A percentile compares a stretch with the other conserved stretches of the same genome.
phyloP scores from a whole-genome alignment of 2,113 vertebrate genomes.

The Muntiacus muntjak region DNA sequence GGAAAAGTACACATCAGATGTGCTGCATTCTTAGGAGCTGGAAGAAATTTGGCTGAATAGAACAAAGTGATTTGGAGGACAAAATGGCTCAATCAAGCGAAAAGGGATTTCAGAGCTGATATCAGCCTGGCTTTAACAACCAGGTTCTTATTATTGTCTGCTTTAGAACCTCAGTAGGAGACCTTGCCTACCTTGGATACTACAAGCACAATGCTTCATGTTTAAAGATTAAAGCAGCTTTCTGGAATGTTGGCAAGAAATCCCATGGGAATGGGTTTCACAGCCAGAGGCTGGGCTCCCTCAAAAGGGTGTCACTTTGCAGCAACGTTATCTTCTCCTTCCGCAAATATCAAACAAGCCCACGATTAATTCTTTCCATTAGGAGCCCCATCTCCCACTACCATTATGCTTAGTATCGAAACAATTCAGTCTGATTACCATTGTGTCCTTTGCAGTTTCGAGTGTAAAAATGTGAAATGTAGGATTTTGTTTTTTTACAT shows the following conservation, averaged over 20 bases:
- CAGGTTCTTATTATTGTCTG: conserved; percentile 47
- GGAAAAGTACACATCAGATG: neutral
- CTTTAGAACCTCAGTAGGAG: conserved; percentile 62
- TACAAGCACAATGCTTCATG: conserved; percentile 36
- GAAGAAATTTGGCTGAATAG: neutral
- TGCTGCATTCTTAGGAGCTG: neutral
- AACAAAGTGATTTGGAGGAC: conserved; percentile 58
- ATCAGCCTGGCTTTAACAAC: conserved; percentile 57
- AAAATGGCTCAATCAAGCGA: conserved; percentile 59
- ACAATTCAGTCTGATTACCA: conserved; percentile 79
- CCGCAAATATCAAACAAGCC: conserved; percentile 53
- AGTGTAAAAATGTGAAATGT: conserved; percentile 70
- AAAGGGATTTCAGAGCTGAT: conserved; percentile 50
- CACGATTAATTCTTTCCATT: conserved; percentile 76
- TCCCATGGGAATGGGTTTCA: conserved; percentile 41
- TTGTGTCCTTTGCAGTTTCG: conserved; percentile 70
- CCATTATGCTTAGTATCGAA: conserved; percentile 61
- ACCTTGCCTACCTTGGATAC: conserved; percentile 62
- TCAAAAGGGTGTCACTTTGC: conserved; percentile 52
- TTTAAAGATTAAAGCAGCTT: conserved; percentile 71
- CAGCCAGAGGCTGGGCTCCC: conserved; percentile 34
- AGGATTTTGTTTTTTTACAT: conserved; percentile 16
- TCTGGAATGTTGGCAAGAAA: conserved; percentile 58
- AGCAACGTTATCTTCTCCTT: conserved; percentile 50
- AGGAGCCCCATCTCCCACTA: conserved; percentile 55